phyloP scores from a whole-genome alignment of 2,113 vertebrate species.

The Trichomycterus rosablanca region DNA sequence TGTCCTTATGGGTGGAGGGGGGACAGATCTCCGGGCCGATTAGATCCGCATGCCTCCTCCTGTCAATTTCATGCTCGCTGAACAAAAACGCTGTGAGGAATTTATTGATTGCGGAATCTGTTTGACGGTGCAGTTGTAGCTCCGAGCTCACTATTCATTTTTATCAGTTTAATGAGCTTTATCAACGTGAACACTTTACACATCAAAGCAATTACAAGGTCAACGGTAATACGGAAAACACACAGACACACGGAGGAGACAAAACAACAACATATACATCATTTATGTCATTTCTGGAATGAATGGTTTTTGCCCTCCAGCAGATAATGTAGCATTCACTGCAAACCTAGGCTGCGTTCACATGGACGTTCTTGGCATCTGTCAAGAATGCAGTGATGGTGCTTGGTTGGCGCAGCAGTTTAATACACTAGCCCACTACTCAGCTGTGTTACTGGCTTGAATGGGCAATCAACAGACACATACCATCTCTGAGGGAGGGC shows the following conservation, averaged over 20 bases:
- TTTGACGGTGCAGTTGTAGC: neutral
- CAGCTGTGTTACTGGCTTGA: too few species aligned
- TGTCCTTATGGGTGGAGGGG: neutral
- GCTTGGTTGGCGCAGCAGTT: too few species aligned
- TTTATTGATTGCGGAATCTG: constrained; percentile 20
- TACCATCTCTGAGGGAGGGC: too few species aligned
- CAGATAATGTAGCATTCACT: too few species aligned
- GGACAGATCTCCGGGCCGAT: constrained; percentile 21
- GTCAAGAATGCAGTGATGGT: too few species aligned
- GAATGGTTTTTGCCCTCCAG: too few species aligned
- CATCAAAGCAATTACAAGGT: neutral
- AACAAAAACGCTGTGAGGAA: constrained; percentile 21
- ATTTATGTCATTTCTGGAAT: too few species aligned
- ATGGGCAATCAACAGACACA: too few species aligned
- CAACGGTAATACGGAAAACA: neutral
- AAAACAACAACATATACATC: too few species aligned
- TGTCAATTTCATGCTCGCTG: constrained; percentile 43
- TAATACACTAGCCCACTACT: too few species aligned
- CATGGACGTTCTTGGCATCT: too few species aligned
- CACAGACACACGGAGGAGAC: neutral
- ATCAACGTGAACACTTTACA: neutral
- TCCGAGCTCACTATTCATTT: neutral
- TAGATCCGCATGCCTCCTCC: constrained; percentile 11
- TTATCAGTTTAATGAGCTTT: constrained; percentile 9
- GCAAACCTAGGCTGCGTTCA: too few species aligned